Base-by-base conservation (phyloP, 2,888 invertebrate genomes). In the Salpingus planirostris region DNA sequence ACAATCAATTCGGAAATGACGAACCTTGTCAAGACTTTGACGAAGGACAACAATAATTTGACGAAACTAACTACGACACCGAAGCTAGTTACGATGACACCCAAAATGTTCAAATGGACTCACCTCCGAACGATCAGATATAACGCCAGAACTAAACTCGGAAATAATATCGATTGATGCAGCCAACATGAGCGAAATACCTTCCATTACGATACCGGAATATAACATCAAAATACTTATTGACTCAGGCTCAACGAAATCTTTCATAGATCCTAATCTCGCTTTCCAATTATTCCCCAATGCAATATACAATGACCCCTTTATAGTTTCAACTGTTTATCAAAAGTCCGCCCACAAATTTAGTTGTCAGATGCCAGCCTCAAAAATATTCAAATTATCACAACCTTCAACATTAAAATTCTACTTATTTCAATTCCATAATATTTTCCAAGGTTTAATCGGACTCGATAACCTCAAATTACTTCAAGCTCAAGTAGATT, bases 211-310 rank as follows among this genome's bases (percentile, higher is more conserved):
- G 8, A 24, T 42, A n/a, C 36, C 37, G 7, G 40, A 42, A 26
- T n/a, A 31, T 15, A 42, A 42, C 31, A n/a, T 42, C 7, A 42
- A 42, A 28, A 11, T 37, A 4, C 15, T 41, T 13, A 38, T 42
- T 13, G 42, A 37, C 22, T 15, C 34, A 4, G 43, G 36, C 2
- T 36, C 33, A 2, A 41, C 37, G 12, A 40, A 40, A 29, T 43
- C 36, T 8, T 43, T 43, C 15, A 25, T 43, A 7, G 30, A 42
- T 11, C 39, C 37, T n/a, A 15, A 40, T 11, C 18, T 43, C 10
- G 40, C 27, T 15, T 18, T 24, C 15, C 33, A 38, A 24, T 28
- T 13, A 18, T 41, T 31, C 22, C 18, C 33, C 27, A 31, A 44
- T 22, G 29, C n/a, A n/a, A n/a, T n/a, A n/a, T n/a, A n/a, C n/a